Evolutionary conservation across 2,113 vertebrate genomes (phyloP), one percentile per base, ranked within the genome.

Genomic region (Notothenia rossii): DNA sequence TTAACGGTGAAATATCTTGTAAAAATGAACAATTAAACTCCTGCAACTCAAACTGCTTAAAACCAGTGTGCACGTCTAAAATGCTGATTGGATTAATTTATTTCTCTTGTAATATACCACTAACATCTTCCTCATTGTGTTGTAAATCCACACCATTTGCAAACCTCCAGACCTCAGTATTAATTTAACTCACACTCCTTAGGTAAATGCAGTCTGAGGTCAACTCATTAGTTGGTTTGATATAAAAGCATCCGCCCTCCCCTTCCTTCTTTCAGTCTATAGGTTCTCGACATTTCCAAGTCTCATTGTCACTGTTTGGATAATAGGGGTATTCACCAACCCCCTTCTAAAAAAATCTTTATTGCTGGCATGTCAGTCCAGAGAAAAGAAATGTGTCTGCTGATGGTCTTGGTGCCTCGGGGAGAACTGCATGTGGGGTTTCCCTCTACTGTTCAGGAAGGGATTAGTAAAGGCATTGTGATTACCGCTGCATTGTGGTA

Each of bases 381-480:
- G 45, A 85, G 56, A 53, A 72, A 62, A 77, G 66, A 77, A 75
- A 82, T 87, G 62, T 50, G 58, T 75, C 73, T 77, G 71, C 63
- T 80, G 71, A 53, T 78, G 50, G 82, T 72, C 74, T 81, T 70
- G 58, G 36, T 79, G 75, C 67, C 77, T 71, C 59, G 22, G 86
- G 87, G 88, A 62, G 45, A 82, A 50, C 75, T 79, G 59, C 71
- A 77, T 79, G 85, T 84, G 82, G 76, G 77, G 74, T 54, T 84
- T 53, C 29, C 74, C 80, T 82, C 80, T 54, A 54, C 83, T 85
- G 88, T 87, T 79, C 72, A 84, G 85, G 79, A 91, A 86, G 86
- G 85, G 90, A 91, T 91, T 90, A 89, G 82, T 76, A 72, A n/a
- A 87, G 86, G 86, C 82, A 86, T 87, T 88, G 87, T 84, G 84